These are phyloP conservation scores for Sebastolobus alascanus DNA, from an alignment of 2,797 vertebrate species.

Conservation along the genomic window DNA sequence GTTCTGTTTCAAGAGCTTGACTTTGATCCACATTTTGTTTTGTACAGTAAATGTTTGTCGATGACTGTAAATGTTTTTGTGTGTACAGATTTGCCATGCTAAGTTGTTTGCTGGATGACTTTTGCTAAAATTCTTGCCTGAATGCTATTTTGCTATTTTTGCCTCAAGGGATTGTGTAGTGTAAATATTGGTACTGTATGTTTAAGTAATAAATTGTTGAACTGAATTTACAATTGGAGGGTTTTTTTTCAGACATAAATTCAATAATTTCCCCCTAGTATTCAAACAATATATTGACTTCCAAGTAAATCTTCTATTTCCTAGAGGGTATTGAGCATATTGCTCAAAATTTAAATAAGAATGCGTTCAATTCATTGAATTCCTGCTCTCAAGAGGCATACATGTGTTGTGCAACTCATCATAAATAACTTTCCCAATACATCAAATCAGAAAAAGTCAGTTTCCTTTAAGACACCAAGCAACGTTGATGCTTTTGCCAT, in stretches of 20 bases:
- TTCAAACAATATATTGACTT: background rate
- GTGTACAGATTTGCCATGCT: conserved; percentile 78
- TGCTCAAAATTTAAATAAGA: background rate
- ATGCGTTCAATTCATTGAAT: background rate
- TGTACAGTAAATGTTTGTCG: conserved; percentile 81
- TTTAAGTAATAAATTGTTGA: conserved; percentile 83
- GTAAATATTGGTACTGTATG: conserved; percentile 73
- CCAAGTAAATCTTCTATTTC: background rate
- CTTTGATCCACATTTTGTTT: conserved; percentile 84
- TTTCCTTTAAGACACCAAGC: conserved; percentile 2
- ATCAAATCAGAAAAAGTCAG: conserved; percentile 1
- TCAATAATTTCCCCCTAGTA: background rate
- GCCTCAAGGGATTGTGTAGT: conserved; percentile 62
- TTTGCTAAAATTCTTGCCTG: conserved; percentile 65
- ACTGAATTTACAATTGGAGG: conserved; percentile 65
- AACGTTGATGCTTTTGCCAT: conserved; percentile 4
- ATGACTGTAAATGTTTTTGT: conserved; percentile 81
- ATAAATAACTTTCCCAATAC: background rate
- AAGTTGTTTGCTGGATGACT: conserved; percentile 68
- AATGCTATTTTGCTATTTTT: conserved; percentile 64
- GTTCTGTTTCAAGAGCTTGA: conserved; percentile 98
- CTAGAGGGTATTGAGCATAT: background rate
- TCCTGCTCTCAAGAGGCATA: background rate
- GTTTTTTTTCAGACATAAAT: background rate
- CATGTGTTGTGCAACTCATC: conserved; percentile 11